These are phyloP conservation scores for Drosophila flavopinicola DNA, from an alignment of 2,888 invertebrate species.

Conservation along the genomic window DNA sequence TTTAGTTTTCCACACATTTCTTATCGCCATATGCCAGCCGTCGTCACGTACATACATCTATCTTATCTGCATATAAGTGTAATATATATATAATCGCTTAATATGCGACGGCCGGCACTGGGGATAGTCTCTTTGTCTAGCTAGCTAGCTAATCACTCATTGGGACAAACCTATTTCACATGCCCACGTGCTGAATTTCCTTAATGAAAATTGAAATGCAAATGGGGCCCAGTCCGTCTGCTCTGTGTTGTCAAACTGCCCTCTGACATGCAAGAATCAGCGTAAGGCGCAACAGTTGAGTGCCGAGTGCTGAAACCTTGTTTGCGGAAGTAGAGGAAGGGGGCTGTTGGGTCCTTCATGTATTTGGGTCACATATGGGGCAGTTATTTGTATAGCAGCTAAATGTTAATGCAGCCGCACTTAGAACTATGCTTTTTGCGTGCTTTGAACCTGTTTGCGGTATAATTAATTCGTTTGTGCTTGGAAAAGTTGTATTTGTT, in stretches of 20 bases:
- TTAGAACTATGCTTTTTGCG: too few relatives aligned
- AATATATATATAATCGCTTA: constrained; percentile 14
- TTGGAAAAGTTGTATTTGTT: background rate
- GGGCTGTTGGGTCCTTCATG: background rate
- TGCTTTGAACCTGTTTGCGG: too few relatives aligned
- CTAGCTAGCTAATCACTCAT: constrained; percentile 30
- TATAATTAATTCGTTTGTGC: too few relatives aligned
- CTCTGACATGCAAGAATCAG: constrained; percentile 42
- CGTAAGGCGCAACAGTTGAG: constrained; percentile 61
- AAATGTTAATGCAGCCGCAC: too few relatives aligned
- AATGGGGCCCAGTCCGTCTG: background rate
- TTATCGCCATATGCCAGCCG: constrained; percentile 23
- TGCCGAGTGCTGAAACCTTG: constrained; percentile 30
- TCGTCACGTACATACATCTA: constrained; percentile 30
- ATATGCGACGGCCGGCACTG: constrained; percentile 27
- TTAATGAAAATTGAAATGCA: constrained; percentile 39
- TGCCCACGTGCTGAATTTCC: constrained; percentile 30
- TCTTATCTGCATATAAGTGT: constrained; percentile 34
- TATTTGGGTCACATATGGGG: background rate
- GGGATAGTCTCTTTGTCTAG: constrained; percentile 36
- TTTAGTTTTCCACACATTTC: background rate
- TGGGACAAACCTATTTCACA: constrained; percentile 37
- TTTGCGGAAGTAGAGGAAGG: background rate
- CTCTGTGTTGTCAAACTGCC: constrained; percentile 19
- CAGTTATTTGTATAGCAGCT: background rate